A percentile compares a stretch with the other conserved stretches of the same genome.
Evolutionary conservation across 2,113 vertebrate species (phyloP).

Genomic region (Struthio camelus): DNA sequence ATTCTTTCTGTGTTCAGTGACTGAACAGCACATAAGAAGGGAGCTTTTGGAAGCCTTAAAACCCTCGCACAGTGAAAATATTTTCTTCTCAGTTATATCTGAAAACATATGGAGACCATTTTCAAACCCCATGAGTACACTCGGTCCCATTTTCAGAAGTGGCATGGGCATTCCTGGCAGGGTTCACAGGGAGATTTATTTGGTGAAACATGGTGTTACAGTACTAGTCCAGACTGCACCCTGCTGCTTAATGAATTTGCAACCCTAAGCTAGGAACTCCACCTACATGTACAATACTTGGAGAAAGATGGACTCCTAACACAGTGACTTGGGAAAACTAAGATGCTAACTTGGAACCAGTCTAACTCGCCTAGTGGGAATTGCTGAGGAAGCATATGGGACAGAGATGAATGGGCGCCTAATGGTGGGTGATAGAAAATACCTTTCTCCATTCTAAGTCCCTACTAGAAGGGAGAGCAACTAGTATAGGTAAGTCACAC

Average conservation of each 20-base stretch:
- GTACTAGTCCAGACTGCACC: background rate
- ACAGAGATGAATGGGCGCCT: background rate
- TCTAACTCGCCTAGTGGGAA: background rate
- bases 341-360: background rate
- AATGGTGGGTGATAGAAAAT: background rate
- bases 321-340: background rate
- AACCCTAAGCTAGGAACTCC: background rate
- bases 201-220: background rate
- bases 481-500: background rate
- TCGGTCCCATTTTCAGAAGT: background rate
- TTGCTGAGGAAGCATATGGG: background rate
- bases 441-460: background rate
- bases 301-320: background rate
- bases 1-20: background rate
- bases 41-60: background rate
- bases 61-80: background rate
- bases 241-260: background rate
- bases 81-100: background rate
- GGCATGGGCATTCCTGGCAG: background rate
- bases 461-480: background rate
- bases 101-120: background rate
- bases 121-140: background rate
- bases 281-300: background rate
- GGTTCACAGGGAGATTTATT: background rate
- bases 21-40: background rate